Evolutionary conservation across 1,140 invertebrate genomes (phyloP), one percentile per base, ranked within the genome.

Genomic region (Drosophila athabasca): DNA sequence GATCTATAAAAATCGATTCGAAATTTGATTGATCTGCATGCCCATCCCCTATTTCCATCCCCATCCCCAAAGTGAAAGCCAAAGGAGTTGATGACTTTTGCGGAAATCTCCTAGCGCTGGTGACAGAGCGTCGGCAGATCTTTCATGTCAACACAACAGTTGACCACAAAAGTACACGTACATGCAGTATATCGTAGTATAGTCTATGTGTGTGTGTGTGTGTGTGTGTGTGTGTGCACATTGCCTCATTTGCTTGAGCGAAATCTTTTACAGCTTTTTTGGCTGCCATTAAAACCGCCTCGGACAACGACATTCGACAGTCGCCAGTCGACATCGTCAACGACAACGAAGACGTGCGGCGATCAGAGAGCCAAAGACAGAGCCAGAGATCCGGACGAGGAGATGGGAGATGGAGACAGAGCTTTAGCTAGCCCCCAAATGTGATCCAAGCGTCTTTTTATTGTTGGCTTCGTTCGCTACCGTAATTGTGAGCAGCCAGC

Each of bases 211-310:
- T n/a, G n/a, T 24, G 24, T 6, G 24, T 26, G 2, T 24, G 4
- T 24, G 4, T 24, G 0, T 24, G 24, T 24, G 4, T 24, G 24
- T 24, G 4, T 24, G 24, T 24, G 0, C 4, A 26, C 24, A 26
- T 26, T 77, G 58, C 55, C 76, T 85, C 80, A 85, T 81, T 84
- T 81, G 73, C 59, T 53, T 66, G 67, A 65, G 72, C 80, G 53
- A 85, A 83, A 70, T 65, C 67, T 76, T 84, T 85, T 84, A 84
- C 81, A 80, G 77, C 77, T 76, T 85, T 84, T 76, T 81, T 45
- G 71, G 64, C 51, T 49, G 73, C 65, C 74, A 85, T 85, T 70
- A 85, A 85, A 85, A 74, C 58, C 72, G 72, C 67, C 48, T 41
- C 39, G 31, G 60, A 39, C 65, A 11, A 58, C 58, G 53, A 15